Base-by-base conservation (phyloP, 2,797 vertebrate species). In the Petrocephalus sullivani region DNA sequence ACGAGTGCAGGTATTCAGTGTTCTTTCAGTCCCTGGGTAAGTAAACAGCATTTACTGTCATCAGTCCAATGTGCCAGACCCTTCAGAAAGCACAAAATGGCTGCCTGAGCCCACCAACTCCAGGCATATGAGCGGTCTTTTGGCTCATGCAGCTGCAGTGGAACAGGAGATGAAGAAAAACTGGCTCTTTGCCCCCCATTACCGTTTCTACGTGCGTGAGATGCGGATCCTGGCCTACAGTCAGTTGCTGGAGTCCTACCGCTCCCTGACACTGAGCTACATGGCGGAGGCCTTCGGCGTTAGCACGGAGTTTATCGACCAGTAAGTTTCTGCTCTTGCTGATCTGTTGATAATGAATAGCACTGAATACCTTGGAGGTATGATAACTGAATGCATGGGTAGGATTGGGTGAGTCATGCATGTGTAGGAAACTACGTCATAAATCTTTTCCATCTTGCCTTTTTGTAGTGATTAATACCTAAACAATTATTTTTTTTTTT, bases 101-200 rank as follows among this genome's bases (percentile, higher is more conserved):
- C 71, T 78, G 71, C 16, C 33, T 3, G 37, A 75, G 0, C 61
- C 61, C 28, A 16, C 10, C n/a, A 53, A 51, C 19, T 28, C n/a
- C n/a, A 53, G 49, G 41, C n/a, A 21, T 56, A 28, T n/a, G 12
- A 28, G 57, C 58, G 4, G 37, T n/a, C 46, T 64, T 37, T 41
- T 87, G 49, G 92, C 54, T 21, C 14, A 91, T 92, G 19, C 92
- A 99, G 98, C 97, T 51, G 51, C 93, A 41, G 98, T 99, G 92
- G 98, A 99, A 90, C 98, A 99, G 91, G 98, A 99, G 93, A 97
- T 99, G 97, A 99, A 99, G 93, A 98, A 97, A 61, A 98, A 99
- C 91, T 99, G 98, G 98, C 96, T 99, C 46, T 99, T 99, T 90
- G 98, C 98, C 0, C 98, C 98, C 87, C 98, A 99, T 90, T 99